A percentile compares a stretch with the other conserved stretches of the same genome.
Evolutionary conservation across 2,888 invertebrate genomes (phyloP).

Genomic region (Suillia variegata): DNA sequence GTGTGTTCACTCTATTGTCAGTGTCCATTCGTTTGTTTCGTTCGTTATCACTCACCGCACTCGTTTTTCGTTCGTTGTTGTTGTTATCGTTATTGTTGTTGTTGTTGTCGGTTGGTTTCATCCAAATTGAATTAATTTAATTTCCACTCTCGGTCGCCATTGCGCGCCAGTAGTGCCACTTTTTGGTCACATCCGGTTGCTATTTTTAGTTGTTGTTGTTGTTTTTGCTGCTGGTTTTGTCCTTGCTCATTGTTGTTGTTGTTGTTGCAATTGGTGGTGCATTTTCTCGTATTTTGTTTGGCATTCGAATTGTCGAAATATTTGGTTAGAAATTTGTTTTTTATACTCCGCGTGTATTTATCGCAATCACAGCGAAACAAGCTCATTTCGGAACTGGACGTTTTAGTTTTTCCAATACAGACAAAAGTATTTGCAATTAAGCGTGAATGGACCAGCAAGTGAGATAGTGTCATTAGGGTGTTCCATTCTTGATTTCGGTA

Average conservation of each 20-base stretch:
- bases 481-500: too few species aligned
- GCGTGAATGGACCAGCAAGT: too few species aligned
- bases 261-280: background rate
- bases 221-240: background rate
- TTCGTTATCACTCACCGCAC: constrained; percentile 2
- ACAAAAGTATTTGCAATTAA: too few species aligned
- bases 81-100: too few species aligned
- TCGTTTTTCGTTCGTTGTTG: too few species aligned
- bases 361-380: background rate
- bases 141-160: background rate
- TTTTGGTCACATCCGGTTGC: background rate
- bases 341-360: too few species aligned
- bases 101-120: background rate
- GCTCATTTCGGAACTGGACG: background rate
- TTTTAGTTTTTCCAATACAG: too few species aligned
- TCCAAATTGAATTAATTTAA: constrained; percentile 6
- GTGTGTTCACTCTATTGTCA: background rate
- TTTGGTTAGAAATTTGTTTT: background rate
- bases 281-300: background rate
- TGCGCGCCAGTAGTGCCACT: background rate
- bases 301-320: background rate
- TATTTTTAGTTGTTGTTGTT: background rate
- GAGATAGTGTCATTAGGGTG: too few species aligned
- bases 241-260: too few species aligned
- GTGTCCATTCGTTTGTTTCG: background rate